These are phyloP conservation scores for Anticlea derivata DNA, from an alignment of 2,888 invertebrate genomes.

Conservation along the genomic window DNA sequence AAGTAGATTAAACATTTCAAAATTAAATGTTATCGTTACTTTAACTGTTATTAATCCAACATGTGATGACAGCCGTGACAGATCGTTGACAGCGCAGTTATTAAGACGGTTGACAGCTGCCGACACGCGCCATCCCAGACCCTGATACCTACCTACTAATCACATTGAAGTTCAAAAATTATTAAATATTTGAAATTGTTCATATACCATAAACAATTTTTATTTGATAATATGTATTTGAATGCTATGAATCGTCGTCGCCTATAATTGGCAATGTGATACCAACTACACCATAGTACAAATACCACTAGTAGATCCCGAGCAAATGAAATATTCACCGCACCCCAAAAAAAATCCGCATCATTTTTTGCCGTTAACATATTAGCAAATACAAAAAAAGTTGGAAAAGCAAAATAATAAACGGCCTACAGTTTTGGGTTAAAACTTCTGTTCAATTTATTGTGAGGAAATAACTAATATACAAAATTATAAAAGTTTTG, in stretches of 20 bases:
- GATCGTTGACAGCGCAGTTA: constrained; percentile 31
- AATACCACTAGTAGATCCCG: too few relatives aligned
- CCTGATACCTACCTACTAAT: neutral
- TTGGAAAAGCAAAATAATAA: neutral
- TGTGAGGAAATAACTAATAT: neutral
- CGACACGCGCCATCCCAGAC: constrained; percentile 27
- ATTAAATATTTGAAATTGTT: too few relatives aligned
- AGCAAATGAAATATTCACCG: too few relatives aligned
- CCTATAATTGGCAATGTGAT: too few relatives aligned
- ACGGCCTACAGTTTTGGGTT: neutral
- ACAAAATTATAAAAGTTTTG: constrained; percentile 9
- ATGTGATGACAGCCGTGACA: constrained; percentile 39
- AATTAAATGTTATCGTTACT: constrained; percentile 3
- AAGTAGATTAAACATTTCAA: too few relatives aligned
- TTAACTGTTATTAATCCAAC: constrained; percentile 44
- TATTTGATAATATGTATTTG: too few relatives aligned
- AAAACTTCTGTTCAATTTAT: constrained; percentile 2
- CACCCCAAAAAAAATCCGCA: too few relatives aligned
- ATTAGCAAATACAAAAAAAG: too few relatives aligned
- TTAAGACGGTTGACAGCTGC: constrained; percentile 37
- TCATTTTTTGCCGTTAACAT: too few relatives aligned
- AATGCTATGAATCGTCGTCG: too few relatives aligned
- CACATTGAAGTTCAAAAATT: constrained; percentile 3
- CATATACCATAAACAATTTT: too few relatives aligned
- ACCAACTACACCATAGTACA: too few relatives aligned